Base-by-base conservation (phyloP, 2,888 invertebrate species). In the Drosophila testacea region DNA sequence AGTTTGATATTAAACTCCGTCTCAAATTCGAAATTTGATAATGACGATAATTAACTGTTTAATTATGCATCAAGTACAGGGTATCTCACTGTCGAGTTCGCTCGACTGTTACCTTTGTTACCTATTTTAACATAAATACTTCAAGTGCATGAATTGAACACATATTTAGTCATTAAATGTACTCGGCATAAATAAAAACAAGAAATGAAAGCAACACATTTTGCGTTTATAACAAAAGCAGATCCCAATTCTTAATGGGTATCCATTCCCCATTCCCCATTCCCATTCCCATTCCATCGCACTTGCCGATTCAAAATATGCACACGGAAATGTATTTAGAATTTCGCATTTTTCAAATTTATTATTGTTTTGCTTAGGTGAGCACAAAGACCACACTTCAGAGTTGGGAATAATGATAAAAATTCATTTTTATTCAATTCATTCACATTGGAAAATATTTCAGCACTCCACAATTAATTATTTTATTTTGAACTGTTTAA, bases 271-370 rank as follows among this genome's bases (percentile, higher is more conserved):
- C 42, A n/a, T n/a, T n/a, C n/a, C n/a, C n/a, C n/a, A n/a, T 44
- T 2, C 11, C 11, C 11, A 50, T 36, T 22, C n/a, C n/a, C 22
- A 50, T 34, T 48, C 48, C 16, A 42, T n/a, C 32, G 32, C 48
- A 48, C 48, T 50, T 50, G 44, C n/a, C 34, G 9, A 44, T 55
- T 44, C 16, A 16, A 44, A 55, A 55, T 11, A 50, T 36, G 50
- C 50, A 34, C 54, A 73, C 77, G 77, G 64, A 76, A 76, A 73
- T 65, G 42, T 32, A 61, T 64, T 70, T 77, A 10, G 38, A 47
- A 47, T 46, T 34, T 38, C 16, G 48, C 11, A 32, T 32, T 34
- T 36, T 44, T 67, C 16, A n/a, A 46, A 52, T 42, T 61, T 28
- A 34, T 46, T 50, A 62, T 48, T 54, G 30, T 52, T 52, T 46